Evolutionary conservation across 2,888 invertebrate species (phyloP).

Genomic region (Tanypteryx hageni): DNA sequence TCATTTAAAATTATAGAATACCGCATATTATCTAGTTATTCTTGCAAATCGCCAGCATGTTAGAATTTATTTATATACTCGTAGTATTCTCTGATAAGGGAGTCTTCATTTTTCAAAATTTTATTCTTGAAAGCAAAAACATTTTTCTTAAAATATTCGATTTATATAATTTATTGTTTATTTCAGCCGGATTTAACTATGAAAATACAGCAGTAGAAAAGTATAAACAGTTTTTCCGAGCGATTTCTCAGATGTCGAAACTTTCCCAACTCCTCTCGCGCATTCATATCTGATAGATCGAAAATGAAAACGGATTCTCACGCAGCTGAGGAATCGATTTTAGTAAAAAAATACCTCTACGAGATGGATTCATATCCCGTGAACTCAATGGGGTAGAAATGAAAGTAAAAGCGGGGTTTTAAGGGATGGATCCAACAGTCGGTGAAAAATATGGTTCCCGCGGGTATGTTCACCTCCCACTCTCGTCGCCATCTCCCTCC

Average conservation of each 20-base stretch:
- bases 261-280: too few species aligned
- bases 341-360: background rate
- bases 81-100: too few species aligned
- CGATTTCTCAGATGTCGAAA: too few species aligned
- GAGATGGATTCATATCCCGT: background rate
- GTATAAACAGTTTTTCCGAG: background rate
- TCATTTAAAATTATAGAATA: background rate
- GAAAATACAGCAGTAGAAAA: background rate
- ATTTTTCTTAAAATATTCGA: too few species aligned
- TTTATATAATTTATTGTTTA: too few species aligned
- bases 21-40: background rate
- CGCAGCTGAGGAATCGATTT: background rate
- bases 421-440: conserved; percentile 7
- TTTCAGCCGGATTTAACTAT: too few species aligned
- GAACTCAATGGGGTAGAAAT: background rate
- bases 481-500: conserved; percentile 15
- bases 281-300: too few species aligned
- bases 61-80: too few species aligned
- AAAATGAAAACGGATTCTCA: background rate
- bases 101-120: too few species aligned
- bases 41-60: too few species aligned
- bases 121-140: too few species aligned
- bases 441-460: conserved; percentile 28
- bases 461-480: conserved; percentile 16
- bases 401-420: conserved; percentile 53